phyloP scores from a whole-genome alignment of 2,888 invertebrate genomes.

The Orthosia gracilis region DNA sequence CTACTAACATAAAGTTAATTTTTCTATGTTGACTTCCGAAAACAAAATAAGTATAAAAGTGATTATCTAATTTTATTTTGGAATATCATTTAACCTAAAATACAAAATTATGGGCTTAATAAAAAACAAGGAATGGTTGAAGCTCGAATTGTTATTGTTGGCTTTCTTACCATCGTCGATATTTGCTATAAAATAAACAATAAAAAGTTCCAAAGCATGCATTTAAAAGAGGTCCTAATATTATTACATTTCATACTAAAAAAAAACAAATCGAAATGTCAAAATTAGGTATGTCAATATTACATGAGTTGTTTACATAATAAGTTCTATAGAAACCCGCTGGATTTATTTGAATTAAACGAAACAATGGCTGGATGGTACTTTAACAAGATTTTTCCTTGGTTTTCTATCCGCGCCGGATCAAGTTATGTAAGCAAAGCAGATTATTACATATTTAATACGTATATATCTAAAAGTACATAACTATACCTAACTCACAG shows the following conservation, averaged over 20 bases:
- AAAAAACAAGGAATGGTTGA: conserved; percentile 23
- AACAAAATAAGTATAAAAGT: background rate
- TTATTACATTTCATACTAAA: conserved; percentile 23
- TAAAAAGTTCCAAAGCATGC: conserved; percentile 37
- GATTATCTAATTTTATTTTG: conserved; percentile 2
- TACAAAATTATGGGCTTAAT: background rate
- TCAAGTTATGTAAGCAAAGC: conserved; percentile 56
- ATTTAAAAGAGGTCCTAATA: conserved; percentile 46
- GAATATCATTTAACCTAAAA: background rate
- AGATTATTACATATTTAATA: conserved; percentile 33
- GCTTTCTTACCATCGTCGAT: conserved; percentile 26
- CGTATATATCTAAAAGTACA: conserved; percentile 8
- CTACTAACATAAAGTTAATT: conserved; percentile 38
- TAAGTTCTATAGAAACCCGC: conserved; percentile 15
- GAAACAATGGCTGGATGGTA: conserved; percentile 79
- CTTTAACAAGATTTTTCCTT: conserved; percentile 72
- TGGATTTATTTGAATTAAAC: conserved; percentile 33
- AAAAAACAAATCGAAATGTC: conserved; percentile 49
- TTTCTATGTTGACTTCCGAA: conserved; percentile 18
- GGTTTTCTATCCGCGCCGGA: conserved; percentile 76
- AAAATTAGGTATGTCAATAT: conserved; percentile 55
- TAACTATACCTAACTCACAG: conserved; percentile 30
- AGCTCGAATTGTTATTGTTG: conserved; percentile 17
- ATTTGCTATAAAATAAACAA: conserved; percentile 16
- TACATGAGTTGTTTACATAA: conserved; percentile 60